phyloP scores from a whole-genome alignment of 2,113 vertebrate genomes.

The Coryphaenoides rupestris region DNA sequence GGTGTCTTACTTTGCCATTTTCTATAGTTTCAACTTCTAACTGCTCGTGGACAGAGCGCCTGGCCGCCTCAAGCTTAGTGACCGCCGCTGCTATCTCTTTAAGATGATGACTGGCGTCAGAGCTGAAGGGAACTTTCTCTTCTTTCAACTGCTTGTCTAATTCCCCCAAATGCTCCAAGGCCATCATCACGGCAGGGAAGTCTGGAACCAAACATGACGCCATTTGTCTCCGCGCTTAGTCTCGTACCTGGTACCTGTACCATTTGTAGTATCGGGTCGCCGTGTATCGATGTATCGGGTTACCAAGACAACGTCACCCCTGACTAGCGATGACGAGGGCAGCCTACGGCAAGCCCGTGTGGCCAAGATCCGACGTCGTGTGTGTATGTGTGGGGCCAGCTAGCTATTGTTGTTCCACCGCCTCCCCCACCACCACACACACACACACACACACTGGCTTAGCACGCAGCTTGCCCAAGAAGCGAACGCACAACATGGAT shows the following conservation, averaged over 20 bases:
- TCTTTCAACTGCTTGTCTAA: constrained; percentile 71
- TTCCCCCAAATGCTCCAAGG: constrained; percentile 66
- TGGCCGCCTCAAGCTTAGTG: constrained; percentile 72
- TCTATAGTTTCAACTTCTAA: constrained; percentile 82
- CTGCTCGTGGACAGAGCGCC: constrained; percentile 64
- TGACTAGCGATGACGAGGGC: too few relatives aligned
- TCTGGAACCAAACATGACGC: constrained; percentile 56
- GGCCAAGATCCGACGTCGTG: constrained; percentile 3
- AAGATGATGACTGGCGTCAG: constrained; percentile 72
- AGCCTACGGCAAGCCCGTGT: constrained; percentile 29
- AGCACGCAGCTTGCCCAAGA: not conserved
- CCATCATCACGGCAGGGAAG: constrained; percentile 48
- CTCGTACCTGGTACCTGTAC: not conserved
- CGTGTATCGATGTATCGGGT: constrained; percentile 1
- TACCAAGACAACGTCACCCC: constrained; percentile 28
- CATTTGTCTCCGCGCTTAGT: constrained; percentile 40
- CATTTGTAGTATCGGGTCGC: too few relatives aligned
- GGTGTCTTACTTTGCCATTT: constrained; percentile 72
- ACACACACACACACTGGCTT: not conserved
- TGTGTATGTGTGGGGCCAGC: too few relatives aligned
- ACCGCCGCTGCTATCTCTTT: constrained; percentile 63
- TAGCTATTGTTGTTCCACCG: too few relatives aligned
- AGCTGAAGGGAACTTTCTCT: constrained; percentile 60
- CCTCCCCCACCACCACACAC: too few relatives aligned
- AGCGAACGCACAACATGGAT: constrained; percentile 40